phyloP scores from a whole-genome alignment of 2,888 invertebrate genomes.

The Choristoneura rosaceana region DNA sequence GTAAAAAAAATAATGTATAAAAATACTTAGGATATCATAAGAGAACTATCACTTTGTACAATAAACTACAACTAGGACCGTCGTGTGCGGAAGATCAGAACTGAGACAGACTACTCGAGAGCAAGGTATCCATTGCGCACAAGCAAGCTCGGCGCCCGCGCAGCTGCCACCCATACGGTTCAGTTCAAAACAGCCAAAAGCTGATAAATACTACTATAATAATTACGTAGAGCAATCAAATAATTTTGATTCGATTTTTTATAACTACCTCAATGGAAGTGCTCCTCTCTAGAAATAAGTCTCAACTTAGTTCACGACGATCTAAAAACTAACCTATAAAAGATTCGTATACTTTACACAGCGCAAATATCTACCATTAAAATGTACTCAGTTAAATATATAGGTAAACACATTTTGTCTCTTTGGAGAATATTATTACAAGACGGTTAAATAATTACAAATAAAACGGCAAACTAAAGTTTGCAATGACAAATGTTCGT shows the following conservation, averaged over 20 bases:
- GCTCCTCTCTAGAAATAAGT: slow-evolving; percentile 31
- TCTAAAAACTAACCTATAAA: slow-evolving; percentile 64
- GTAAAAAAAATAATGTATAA: slow-evolving; percentile 84
- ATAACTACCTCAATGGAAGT: slow-evolving; percentile 18
- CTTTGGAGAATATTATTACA: slow-evolving; percentile 77
- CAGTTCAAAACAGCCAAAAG: not conserved
- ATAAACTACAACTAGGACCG: slow-evolving; percentile 75
- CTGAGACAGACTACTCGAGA: slow-evolving; percentile 52
- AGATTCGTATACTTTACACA: slow-evolving; percentile 83
- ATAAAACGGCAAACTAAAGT: slow-evolving; percentile 62
- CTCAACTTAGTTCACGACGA: slow-evolving; percentile 58
- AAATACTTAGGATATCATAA: slow-evolving; percentile 84
- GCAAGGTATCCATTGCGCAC: slow-evolving; percentile 14
- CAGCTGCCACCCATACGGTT: not conserved
- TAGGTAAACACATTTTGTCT: slow-evolving; percentile 69
- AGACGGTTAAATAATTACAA: slow-evolving; percentile 52
- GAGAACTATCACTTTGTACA: slow-evolving; percentile 86
- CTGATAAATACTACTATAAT: not conserved
- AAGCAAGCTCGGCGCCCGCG: not conserved
- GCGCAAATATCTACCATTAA: slow-evolving; percentile 71
- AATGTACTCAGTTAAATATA: slow-evolving; percentile 65
- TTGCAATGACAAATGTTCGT: slow-evolving; percentile 62
- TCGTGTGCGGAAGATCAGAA: slow-evolving; percentile 71
- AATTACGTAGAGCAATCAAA: not conserved
- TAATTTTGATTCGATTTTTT: not conserved